A percentile compares a stretch with the other conserved stretches of the same genome.
Evolutionary conservation across 2,113 vertebrate genomes (phyloP).

Genomic region (Thymallus thymallus): DNA sequence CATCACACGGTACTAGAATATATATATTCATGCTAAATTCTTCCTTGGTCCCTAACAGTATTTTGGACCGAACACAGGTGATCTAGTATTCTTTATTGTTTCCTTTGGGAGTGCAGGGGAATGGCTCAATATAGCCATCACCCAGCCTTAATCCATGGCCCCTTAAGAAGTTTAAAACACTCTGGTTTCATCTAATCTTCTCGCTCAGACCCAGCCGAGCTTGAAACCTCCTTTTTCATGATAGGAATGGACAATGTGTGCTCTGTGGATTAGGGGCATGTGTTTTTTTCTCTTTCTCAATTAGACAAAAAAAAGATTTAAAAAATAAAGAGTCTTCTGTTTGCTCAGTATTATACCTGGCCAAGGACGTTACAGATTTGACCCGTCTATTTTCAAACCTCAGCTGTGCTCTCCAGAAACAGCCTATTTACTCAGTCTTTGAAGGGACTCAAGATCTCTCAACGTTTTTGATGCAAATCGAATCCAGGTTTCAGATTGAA

Average conservation of each 20-base stretch:
- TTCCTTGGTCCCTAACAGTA: slow-evolving; percentile 62
- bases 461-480: neutral
- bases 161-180: slow-evolving; percentile 90
- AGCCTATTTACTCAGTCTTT: neutral
- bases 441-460: neutral
- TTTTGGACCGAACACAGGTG: slow-evolving; percentile 79
- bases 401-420: slow-evolving; percentile 1
- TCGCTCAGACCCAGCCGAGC: slow-evolving; percentile 83
- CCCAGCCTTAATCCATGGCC: slow-evolving; percentile 83
- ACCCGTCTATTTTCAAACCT: slow-evolving; percentile 17
- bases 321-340: slow-evolving; percentile 62
- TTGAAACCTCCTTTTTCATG: slow-evolving; percentile 78
- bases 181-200: slow-evolving; percentile 98
- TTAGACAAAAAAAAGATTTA: slow-evolving; percentile 69
- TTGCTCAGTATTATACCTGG: slow-evolving; percentile 38
- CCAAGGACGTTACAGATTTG: slow-evolving; percentile 31
- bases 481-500: neutral
- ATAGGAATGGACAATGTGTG: slow-evolving; percentile 83
- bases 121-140: slow-evolving; percentile 73
- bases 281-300: slow-evolving; percentile 68
- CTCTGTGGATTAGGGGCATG: slow-evolving; percentile 80
- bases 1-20: neutral
- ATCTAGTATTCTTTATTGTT: slow-evolving; percentile 76
- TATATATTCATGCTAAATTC: neutral
- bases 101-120: slow-evolving; percentile 75